Evolutionary conservation across 2,888 invertebrate species (phyloP).

Genomic region (Mythimna albipuncta): DNA sequence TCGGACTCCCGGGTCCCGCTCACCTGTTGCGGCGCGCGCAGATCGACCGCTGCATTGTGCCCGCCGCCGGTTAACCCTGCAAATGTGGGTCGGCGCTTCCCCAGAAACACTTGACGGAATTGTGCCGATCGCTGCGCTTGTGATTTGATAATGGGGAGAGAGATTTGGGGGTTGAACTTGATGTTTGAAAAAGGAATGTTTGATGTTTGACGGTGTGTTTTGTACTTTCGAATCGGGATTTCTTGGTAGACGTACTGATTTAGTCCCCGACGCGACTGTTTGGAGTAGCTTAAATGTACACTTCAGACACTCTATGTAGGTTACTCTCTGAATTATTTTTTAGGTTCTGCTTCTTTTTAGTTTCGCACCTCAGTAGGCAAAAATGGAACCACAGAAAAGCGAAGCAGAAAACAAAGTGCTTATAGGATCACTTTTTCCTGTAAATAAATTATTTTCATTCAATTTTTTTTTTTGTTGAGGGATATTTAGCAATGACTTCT

Average conservation of each 20-base stretch:
- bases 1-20: constrained; percentile 55
- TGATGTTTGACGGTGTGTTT: neutral
- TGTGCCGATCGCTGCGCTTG: constrained; percentile 45
- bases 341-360: too few species aligned
- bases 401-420: too few species aligned
- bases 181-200: neutral
- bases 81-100: constrained; percentile 66
- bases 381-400: too few species aligned
- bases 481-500: too few species aligned
- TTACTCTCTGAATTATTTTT: too few species aligned
- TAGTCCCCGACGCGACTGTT: neutral
- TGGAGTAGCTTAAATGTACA: too few species aligned
- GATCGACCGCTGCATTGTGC: constrained; percentile 84
- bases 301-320: too few species aligned
- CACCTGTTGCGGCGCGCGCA: constrained; percentile 90
- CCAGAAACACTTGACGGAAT: constrained; percentile 63
- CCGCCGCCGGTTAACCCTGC: constrained; percentile 72
- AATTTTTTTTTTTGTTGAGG: too few species aligned
- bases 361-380: too few species aligned
- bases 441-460: too few species aligned
- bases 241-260: neutral
- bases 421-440: too few species aligned
- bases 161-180: constrained; percentile 7
- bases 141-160: constrained; percentile 42
- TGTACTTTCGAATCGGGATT: neutral